Conservation (phyloP, 2,888 invertebrate species). For the Lasioglossum marginatum region DNA sequence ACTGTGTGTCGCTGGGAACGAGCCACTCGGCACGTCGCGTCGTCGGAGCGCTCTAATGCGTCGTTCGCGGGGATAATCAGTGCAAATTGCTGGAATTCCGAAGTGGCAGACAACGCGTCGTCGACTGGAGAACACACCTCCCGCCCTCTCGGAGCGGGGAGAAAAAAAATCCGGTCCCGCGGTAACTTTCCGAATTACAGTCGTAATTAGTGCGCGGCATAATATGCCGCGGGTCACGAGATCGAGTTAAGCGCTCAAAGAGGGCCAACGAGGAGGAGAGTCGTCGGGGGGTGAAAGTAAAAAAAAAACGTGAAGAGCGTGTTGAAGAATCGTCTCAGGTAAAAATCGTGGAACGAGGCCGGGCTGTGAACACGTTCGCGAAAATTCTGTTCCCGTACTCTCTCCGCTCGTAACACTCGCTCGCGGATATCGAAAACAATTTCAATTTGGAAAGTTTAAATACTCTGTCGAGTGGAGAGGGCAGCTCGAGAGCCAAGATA, state of each 20-base stretch:
- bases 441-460: slow-evolving; percentile 83
- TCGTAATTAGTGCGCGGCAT: slow-evolving; percentile 52
- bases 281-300: neutral
- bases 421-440: slow-evolving; percentile 81
- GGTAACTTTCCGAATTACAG: slow-evolving; percentile 44
- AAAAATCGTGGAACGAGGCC: slow-evolving; percentile 45
- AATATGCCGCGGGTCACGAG: slow-evolving; percentile 41
- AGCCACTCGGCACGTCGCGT: slow-evolving; percentile 36
- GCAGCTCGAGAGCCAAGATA: slow-evolving; percentile 46
- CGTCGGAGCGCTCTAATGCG: slow-evolving; percentile 31
- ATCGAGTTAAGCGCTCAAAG: slow-evolving; percentile 46
- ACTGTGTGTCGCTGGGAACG: slow-evolving; percentile 25
- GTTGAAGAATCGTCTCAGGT: slow-evolving; percentile 32
- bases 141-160: neutral
- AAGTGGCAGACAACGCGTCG: slow-evolving; percentile 36
- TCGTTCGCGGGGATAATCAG: slow-evolving; percentile 23
- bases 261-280: neutral
- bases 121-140: neutral
- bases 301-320: slow-evolving; percentile 27
- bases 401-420: slow-evolving; percentile 67
- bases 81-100: slow-evolving; percentile 42
- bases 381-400: neutral
- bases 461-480: slow-evolving; percentile 58
- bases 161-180: slow-evolving; percentile 13
- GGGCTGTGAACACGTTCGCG: neutral